Base-by-base conservation (phyloP, 2,888 invertebrate species). In the Melieria crassipennis region DNA sequence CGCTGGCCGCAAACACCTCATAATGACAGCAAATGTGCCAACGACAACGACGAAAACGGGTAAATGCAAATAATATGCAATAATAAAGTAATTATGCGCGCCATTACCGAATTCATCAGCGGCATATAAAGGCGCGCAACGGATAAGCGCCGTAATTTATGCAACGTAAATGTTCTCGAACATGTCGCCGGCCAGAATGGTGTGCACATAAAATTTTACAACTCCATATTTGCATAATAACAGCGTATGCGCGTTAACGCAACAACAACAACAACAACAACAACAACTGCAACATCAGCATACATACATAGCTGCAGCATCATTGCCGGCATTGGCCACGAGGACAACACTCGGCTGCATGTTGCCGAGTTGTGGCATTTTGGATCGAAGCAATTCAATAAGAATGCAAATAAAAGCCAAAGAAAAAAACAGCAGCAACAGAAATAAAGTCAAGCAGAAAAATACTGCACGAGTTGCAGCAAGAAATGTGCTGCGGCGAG, bases 221-320 rank as follows among this genome's bases (percentile, higher is more conserved):
- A 79, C 80, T 75, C 74, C 77, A 82, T 81, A 81, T 81, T 81
- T 82, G 81, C 81, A 81, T 81, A 81, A 81, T 82, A 82, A 81
- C 80, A 81, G 81, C 79, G 67, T 81, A 77, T 78, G 82, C 80
- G 78, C 79, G 82, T 78, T 80, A 78, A 75, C 75, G 67, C 75
- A 77, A 69, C 75, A 70, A 65, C 64, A 63, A 56, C 64, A 72
- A 50, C 65, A 64, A 67, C 50, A 46, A 16, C 52, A 65, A 55
- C 30, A 30, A 30, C 30, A 30, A 30, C 30, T 30, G 30, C 30
- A 30, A 30, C 30, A 30, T 30, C 30, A 30, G 30, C 30, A 30
- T 30, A 30, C 30, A 30, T 30, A 30, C 30, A 30, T 30, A 30
- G 30, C 30, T 30, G 30, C 30, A 30, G 30, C 30, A 30, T 30